A percentile compares a stretch with the other conserved stretches of the same genome.
These are phyloP conservation scores for Procambarus virginalis DNA, from an alignment of 1,140 invertebrate genomes.

Conservation along the genomic window DNA sequence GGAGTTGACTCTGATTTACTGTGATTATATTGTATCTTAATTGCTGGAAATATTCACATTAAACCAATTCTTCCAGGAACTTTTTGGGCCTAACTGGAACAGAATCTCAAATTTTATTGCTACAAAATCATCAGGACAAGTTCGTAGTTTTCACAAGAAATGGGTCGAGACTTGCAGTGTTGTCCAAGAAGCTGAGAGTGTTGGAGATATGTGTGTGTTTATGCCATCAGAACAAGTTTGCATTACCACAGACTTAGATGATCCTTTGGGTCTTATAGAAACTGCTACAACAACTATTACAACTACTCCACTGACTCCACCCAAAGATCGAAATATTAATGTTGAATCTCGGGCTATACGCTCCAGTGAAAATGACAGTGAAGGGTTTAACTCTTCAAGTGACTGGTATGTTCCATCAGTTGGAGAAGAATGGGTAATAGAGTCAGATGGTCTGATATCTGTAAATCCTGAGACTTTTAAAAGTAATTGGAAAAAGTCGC, in stretches of 20 bases:
- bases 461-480: neutral
- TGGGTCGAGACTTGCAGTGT: slow-evolving; percentile 56
- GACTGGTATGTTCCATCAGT: slow-evolving; percentile 40
- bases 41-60: neutral
- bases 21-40: too few species aligned
- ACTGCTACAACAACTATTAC: slow-evolving; percentile 50
- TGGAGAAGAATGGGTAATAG: slow-evolving; percentile 53
- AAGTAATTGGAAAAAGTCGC: neutral
- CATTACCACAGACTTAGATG: slow-evolving; percentile 54
- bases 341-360: neutral
- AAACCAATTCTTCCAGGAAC: slow-evolving; percentile 54
- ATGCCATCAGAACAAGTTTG: slow-evolving; percentile 49
- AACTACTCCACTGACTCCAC: slow-evolving; percentile 49
- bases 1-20: too few species aligned
- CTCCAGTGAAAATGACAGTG: neutral
- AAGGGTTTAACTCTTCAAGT: slow-evolving; percentile 2
- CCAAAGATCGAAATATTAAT: neutral
- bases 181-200: slow-evolving; percentile 49
- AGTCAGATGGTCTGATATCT: neutral
- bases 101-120: slow-evolving; percentile 62
- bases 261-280: slow-evolving; percentile 51
- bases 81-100: slow-evolving; percentile 62
- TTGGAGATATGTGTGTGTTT: slow-evolving; percentile 60
- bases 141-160: slow-evolving; percentile 60
- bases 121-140: slow-evolving; percentile 57